Conservation (phyloP, 2,797 vertebrate species). For the Paramormyrops hopkinsi region DNA sequence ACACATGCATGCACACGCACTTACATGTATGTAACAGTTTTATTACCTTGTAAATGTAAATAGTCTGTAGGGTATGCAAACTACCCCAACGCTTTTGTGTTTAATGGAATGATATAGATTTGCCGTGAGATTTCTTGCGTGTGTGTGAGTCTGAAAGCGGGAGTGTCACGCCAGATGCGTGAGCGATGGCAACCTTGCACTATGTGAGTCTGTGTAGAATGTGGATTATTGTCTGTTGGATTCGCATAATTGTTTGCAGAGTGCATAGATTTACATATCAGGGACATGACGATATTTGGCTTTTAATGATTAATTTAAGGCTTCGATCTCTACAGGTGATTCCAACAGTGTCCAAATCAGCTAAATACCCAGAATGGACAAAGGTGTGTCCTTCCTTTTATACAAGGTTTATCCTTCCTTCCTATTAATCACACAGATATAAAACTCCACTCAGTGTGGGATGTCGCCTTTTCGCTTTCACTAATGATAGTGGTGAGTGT, state of each 20-base stretch:
- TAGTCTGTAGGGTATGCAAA: background rate
- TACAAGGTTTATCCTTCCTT: background rate
- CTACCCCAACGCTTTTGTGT: background rate
- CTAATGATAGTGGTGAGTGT: background rate
- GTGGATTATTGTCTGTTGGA: background rate
- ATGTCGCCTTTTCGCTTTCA: background rate
- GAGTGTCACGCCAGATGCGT: background rate
- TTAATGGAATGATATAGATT: background rate
- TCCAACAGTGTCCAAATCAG: background rate
- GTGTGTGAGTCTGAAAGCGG: background rate
- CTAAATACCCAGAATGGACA: background rate
- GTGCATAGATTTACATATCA: background rate
- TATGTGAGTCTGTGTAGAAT: background rate
- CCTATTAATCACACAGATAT: background rate
- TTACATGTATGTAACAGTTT: background rate
- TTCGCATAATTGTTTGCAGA: background rate
- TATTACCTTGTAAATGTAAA: background rate
- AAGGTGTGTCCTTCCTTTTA: background rate
- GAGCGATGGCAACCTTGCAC: background rate
- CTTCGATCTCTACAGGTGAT: background rate
- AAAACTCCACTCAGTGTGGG: background rate
- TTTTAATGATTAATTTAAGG: background rate
- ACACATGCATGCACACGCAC: background rate
- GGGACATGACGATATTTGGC: background rate
- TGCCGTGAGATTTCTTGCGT: background rate